phyloP scores from a whole-genome alignment of 2,888 invertebrate genomes.

The Phorcus lineatus region DNA sequence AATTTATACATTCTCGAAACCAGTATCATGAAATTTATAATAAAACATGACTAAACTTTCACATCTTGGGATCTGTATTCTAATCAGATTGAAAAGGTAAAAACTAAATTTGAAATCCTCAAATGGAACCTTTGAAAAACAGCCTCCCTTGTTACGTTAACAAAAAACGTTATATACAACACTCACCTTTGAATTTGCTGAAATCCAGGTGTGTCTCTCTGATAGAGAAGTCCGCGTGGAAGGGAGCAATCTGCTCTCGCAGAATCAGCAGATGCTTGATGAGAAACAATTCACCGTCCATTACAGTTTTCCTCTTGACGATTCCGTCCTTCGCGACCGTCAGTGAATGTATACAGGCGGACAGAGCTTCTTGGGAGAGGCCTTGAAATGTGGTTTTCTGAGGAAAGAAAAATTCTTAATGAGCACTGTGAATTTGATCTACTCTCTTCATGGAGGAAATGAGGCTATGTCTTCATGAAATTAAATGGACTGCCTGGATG shows the following conservation, averaged over 20 bases:
- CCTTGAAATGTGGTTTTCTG: slow-evolving; percentile 96
- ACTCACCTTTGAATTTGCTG: slow-evolving; percentile 87
- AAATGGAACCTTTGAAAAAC: not conserved
- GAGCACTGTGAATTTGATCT: too few relatives aligned
- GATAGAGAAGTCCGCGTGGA: slow-evolving; percentile 87
- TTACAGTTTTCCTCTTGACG: slow-evolving; percentile 82
- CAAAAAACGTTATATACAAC: not conserved
- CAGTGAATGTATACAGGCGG: slow-evolving; percentile 93
- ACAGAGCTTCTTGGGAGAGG: slow-evolving; percentile 95
- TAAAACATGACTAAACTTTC: too few relatives aligned
- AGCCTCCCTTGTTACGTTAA: too few relatives aligned
- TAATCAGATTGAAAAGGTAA: too few relatives aligned
- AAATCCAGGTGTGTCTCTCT: slow-evolving; percentile 96
- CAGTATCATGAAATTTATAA: too few relatives aligned
- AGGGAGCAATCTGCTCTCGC: slow-evolving; percentile 97
- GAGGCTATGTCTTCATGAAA: too few relatives aligned
- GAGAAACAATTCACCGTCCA: slow-evolving; percentile 97
- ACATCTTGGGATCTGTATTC: not conserved
- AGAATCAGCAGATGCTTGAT: slow-evolving; percentile 97
- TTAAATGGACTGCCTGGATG: too few relatives aligned
- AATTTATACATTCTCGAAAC: too few relatives aligned
- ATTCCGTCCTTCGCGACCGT: slow-evolving; percentile 88
- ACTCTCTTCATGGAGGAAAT: too few relatives aligned
- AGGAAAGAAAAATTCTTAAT: slow-evolving; percentile 29
- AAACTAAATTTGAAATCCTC: too few relatives aligned